Conservation (phyloP, 1,140 invertebrate genomes). For the Monomorium pharaonis region DNA sequence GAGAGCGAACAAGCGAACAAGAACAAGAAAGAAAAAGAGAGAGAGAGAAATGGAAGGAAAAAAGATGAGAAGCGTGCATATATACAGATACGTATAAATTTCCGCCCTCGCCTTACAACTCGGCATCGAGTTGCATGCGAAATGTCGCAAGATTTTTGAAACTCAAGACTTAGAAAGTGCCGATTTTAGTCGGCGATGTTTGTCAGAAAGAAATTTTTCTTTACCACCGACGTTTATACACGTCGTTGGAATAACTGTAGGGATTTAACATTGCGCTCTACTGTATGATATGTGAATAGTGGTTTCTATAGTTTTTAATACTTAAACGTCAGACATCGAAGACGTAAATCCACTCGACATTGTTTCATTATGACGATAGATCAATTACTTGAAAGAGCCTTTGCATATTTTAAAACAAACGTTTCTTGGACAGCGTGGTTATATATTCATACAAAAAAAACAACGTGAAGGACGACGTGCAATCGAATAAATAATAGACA, state of each 20-base stretch:
- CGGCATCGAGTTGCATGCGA: slow-evolving; percentile 54
- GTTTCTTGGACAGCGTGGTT: slow-evolving; percentile 6
- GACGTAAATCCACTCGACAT: background rate
- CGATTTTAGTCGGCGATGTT: slow-evolving; percentile 45
- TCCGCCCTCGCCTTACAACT: slow-evolving; percentile 22
- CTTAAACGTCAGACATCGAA: background rate
- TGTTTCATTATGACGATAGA: background rate
- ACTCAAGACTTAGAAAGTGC: slow-evolving; percentile 63
- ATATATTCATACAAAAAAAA: background rate
- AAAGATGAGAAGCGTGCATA: background rate
- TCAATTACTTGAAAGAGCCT: background rate
- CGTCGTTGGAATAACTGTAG: background rate
- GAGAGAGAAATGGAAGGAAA: background rate
- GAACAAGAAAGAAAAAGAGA: background rate
- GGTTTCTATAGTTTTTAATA: background rate
- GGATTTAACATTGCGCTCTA: slow-evolving; percentile 10
- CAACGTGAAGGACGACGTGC: slow-evolving; percentile 1
- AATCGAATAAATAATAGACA: slow-evolving; percentile 43
- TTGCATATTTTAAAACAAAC: slow-evolving; percentile 47
- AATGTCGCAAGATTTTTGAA: slow-evolving; percentile 50
- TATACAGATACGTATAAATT: slow-evolving; percentile 36
- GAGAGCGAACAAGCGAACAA: too few species aligned
- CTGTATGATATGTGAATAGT: background rate
- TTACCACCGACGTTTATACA: slow-evolving; percentile 26
- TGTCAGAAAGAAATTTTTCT: slow-evolving; percentile 25